These are phyloP conservation scores for Phoeniculus purpureus DNA, from an alignment of 2,797 vertebrate genomes.

Conservation along the genomic window DNA sequence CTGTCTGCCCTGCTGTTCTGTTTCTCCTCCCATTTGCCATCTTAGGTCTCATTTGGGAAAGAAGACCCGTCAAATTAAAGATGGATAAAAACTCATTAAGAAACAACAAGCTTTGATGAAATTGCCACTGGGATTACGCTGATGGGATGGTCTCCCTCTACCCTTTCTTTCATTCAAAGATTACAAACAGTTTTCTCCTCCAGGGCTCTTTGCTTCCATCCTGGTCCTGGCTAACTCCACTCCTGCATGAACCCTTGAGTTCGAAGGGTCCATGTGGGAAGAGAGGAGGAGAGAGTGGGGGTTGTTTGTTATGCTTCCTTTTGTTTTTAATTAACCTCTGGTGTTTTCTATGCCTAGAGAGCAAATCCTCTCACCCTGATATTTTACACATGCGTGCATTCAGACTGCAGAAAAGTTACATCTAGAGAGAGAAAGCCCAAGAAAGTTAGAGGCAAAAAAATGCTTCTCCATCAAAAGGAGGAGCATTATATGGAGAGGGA, in stretches of 20 bases:
- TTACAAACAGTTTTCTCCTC: slow-evolving; percentile 17
- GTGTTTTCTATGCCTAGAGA: slow-evolving; percentile 59
- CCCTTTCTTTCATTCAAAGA: not conserved
- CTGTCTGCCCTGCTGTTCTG: not conserved
- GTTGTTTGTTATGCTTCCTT: slow-evolving; percentile 43
- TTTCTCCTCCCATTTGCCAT: not conserved
- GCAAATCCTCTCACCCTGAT: slow-evolving; percentile 13
- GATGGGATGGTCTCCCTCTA: not conserved
- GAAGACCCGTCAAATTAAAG: slow-evolving; percentile 38
- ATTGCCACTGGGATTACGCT: slow-evolving; percentile 29
- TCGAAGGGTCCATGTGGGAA: not conserved
- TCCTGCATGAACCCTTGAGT: not conserved
- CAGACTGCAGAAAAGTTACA: not conserved
- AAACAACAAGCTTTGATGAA: slow-evolving; percentile 45
- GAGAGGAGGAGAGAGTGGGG: not conserved
- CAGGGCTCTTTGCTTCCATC: not conserved
- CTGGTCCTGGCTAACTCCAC: not conserved
- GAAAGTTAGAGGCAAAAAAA: not conserved
- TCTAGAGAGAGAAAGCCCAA: not conserved
- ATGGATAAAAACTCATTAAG: slow-evolving; percentile 56
- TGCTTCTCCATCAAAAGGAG: not conserved
- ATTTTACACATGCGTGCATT: slow-evolving; percentile 45
- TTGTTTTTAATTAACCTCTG: slow-evolving; percentile 73
- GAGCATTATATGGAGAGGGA: not conserved
- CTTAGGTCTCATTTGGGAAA: slow-evolving; percentile 19